These are phyloP conservation scores for Aricia artaxerxes DNA, from an alignment of 2,888 invertebrate species.

Conservation along the genomic window DNA sequence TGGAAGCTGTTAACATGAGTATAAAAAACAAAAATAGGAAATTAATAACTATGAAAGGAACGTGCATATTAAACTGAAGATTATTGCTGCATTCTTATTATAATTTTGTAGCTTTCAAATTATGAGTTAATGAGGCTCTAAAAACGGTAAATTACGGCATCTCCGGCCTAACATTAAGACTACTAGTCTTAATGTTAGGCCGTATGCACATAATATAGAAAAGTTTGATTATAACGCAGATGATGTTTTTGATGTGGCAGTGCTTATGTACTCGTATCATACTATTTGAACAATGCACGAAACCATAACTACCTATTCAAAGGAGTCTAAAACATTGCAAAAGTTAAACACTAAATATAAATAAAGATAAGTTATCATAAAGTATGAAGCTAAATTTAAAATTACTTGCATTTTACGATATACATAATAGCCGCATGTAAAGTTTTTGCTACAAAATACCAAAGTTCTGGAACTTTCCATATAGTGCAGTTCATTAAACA, in stretches of 20 bases:
- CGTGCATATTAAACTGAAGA: no score
- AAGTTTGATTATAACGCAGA: no score
- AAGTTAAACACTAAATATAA: constrained; percentile 21
- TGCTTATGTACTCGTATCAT: not conserved
- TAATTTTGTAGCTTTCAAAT: no score
- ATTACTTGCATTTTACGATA: constrained; percentile 31
- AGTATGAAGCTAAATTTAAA: constrained; percentile 31
- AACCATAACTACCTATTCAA: not conserved
- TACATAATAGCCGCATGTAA: constrained; percentile 36
- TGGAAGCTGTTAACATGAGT: no score
- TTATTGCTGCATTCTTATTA: no score
- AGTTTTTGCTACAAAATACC: constrained; percentile 45
- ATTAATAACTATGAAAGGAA: no score
- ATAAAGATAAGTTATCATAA: constrained; percentile 25
- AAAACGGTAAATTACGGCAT: no score
- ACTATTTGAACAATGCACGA: not conserved
- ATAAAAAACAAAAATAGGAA: no score
- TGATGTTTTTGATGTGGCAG: not conserved
- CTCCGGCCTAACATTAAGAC: no score
- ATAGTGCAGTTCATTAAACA: constrained; percentile 56
- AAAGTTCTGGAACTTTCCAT: constrained; percentile 48
- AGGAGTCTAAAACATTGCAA: not conserved
- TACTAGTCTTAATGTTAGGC: no score
- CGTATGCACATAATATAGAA: no score
- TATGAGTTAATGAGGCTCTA: no score